Conservation (phyloP, 2,113 vertebrate species). For the Trichomycterus rosablanca region DNA sequence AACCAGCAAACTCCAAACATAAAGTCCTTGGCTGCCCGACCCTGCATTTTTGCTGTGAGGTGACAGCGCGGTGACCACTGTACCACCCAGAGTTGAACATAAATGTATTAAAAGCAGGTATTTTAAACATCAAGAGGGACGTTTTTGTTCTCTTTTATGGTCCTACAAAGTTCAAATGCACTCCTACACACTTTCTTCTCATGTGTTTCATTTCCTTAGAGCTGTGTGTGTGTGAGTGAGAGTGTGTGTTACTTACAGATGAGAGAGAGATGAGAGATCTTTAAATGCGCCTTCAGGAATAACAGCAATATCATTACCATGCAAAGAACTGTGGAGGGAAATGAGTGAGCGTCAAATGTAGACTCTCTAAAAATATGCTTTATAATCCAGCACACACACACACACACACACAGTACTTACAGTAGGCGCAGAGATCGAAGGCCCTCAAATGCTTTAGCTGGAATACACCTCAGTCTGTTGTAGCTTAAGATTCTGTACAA, state of each 20-base stretch:
- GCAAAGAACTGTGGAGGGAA: conserved; percentile 78
- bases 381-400: conserved; percentile 24
- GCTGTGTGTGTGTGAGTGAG: conserved; percentile 18
- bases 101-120: no score
- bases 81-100: no score
- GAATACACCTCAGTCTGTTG: conserved; percentile 47
- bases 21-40: no score
- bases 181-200: no score
- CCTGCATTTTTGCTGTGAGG: no score
- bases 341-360: background rate
- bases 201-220: no score
- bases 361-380: no score
- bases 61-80: no score
- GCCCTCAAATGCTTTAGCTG: conserved; percentile 43
- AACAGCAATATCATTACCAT: conserved; percentile 93
- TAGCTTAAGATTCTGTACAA: conserved; percentile 46
- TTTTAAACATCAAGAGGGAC: no score
- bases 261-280: conserved; percentile 89
- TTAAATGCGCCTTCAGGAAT: conserved; percentile 94
- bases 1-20: no score
- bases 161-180: no score
- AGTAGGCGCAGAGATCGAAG: conserved; percentile 41
- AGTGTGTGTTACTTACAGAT: conserved; percentile 80
- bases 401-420: conserved; percentile 34
- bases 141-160: no score